Base-by-base conservation (phyloP, 1,140 invertebrate species). In the Drosophila triauraria region DNA sequence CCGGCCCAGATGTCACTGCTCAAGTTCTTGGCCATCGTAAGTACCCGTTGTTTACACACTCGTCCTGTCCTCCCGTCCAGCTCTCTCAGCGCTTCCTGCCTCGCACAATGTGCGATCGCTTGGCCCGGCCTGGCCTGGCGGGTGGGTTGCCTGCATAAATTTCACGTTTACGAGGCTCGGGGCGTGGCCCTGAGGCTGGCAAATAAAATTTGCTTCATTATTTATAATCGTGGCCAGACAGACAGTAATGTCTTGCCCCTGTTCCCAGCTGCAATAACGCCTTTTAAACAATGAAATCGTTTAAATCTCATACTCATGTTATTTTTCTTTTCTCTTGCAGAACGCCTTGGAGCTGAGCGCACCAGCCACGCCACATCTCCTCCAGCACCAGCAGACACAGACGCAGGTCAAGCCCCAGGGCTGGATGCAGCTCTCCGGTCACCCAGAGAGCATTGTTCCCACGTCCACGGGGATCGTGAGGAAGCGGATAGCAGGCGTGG, bases 371-470 rank as follows among this genome's bases (percentile, higher is more conserved):
- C 97, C 98, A 88, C 95, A 97, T 25, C 93, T 98, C 32, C 92
- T 98, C 51, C 87, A 92, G 61, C 91, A 91, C 77, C 79, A 92
- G 56, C 91, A 91, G 57, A 60, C 88, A 51, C 85, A 90, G 50
- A 84, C 71, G 15, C 91, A 96, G 67, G 93, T 93, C 3, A 93
- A 96, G 67, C 93, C 94, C 43, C 95, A 95, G 74, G 95, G 95
- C 38, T 99, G 98, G 98, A 96, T 99, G 92, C 98, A 99, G 93
- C 93, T 99, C 50, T 97, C 98, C 15, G 98, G 98, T 0, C 98
- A 99, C 93, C 96, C 96, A 61, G 97, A 98, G 75, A 93, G 97
- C 67, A 96, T 99, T 93, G 97, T 98, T 12, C 98, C 98, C 8
- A 98, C 98, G 3, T 97, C 98, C 0, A 97, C 98, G 3, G 97